These are phyloP conservation scores for Galendromus occidentalis DNA, from an alignment of 1,140 invertebrate genomes.

Conservation along the genomic window DNA sequence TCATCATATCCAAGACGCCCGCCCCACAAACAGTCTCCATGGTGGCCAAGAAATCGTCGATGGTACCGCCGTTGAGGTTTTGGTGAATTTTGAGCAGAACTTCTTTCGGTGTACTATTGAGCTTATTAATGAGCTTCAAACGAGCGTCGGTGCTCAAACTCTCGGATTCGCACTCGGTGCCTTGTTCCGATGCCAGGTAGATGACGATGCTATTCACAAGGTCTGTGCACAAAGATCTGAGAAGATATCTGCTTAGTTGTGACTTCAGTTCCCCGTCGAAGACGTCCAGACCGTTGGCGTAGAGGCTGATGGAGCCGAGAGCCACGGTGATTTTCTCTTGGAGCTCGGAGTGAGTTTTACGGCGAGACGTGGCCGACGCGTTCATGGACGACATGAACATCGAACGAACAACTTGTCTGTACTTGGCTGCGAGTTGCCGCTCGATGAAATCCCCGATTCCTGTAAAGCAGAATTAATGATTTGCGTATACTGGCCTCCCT, in stretches of 20 bases:
- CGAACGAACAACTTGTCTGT: constrained; percentile 38
- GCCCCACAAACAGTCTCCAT: constrained; percentile 46
- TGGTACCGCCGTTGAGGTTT: constrained; percentile 25
- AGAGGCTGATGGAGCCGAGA: constrained; percentile 49
- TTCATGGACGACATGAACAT: constrained; percentile 43
- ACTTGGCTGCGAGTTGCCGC: constrained; percentile 26
- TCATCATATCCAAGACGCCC: constrained; percentile 48
- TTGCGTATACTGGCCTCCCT: neutral
- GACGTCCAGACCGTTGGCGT: constrained; percentile 61
- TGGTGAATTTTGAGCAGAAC: constrained; percentile 26
- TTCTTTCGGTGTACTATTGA: constrained; percentile 40
- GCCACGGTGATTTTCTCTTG: constrained; percentile 59
- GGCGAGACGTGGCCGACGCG: constrained; percentile 35
- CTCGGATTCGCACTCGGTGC: constrained; percentile 18
- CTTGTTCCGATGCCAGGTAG: constrained; percentile 31
- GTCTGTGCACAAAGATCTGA: constrained; percentile 64
- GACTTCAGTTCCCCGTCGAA: constrained; percentile 39
- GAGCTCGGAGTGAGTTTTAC: constrained; percentile 50
- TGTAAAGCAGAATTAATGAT: neutral
- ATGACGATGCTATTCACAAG: constrained; percentile 50
- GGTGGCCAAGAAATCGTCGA: constrained; percentile 53
- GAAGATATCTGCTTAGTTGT: constrained; percentile 51
- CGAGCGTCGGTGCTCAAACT: constrained; percentile 25
- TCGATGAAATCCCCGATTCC: constrained; percentile 12
- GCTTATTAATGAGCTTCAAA: constrained; percentile 30